Base-by-base conservation (phyloP, 92 coral and sea anemone species). In the Anthopleura xanthogrammica region DNA sequence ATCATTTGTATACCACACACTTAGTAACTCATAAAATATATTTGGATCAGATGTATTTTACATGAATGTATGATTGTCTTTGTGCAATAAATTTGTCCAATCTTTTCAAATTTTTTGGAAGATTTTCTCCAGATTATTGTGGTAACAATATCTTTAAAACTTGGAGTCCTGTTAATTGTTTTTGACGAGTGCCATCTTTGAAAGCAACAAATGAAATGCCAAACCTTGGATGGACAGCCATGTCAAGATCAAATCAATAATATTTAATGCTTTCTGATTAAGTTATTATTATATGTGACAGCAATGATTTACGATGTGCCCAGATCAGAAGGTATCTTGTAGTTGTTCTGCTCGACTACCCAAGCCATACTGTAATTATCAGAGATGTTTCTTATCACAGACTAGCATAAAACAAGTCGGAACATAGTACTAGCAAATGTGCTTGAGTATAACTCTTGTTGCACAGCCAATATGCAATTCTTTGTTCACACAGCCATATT, bases 41-140 rank as follows among this genome's bases (percentile, higher is more conserved):
- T 68, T 36, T 68, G 74, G 16, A 9, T n/a, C 23, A 9, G 10
- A 23, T 20, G 29, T 23, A 68, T 36, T 68, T 19, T 29, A 68
- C 41, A 68, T n/a, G 22, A 62, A 62, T 68, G 74, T 36, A 29
- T 29, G 74, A 68, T 29, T 68, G 74, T 24, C 42, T 68, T 68
- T 54, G 16, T 23, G 74, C 74, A 68, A 68, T 62, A 19, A 19
- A 62, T 62, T 62, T 62, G 74, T 68, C 74, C 74, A 68, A 24
- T 16, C 17, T 36, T 68, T 62, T 62, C 24, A 62, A 19, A 14
- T 11, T 54, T 62, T 62, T 62, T 22, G 19, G 29, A 62, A 62
- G 70, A 62, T 62, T 62, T 62, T 62, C 70, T 62, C 70, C 23
- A 20, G 70, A 62, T 62, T 62, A 62, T 62, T 20, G 70, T 22